Evolutionary conservation across 1,140 invertebrate species (phyloP).

Genomic region (Penaeus japonicus): DNA sequence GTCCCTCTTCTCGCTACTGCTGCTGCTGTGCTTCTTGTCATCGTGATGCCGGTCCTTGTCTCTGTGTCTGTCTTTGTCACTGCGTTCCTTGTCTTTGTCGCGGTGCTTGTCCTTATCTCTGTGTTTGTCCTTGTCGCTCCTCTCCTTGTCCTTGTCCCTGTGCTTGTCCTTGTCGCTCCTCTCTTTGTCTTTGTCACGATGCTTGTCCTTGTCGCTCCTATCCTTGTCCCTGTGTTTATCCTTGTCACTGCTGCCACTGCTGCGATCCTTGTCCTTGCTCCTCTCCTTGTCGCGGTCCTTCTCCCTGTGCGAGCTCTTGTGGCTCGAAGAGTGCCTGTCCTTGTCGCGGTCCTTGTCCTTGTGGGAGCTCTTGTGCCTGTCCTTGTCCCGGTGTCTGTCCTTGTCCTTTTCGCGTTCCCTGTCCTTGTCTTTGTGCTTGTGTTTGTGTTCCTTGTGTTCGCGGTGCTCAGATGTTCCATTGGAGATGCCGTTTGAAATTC

Average conservation of each 20-base stretch:
- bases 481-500: conserved; percentile 56
- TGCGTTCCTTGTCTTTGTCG: conserved; percentile 63
- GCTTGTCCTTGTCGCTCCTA: conserved; percentile 64
- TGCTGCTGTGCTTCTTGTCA: conserved; percentile 61
- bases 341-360: conserved; percentile 52
- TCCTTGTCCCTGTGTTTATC: conserved; percentile 65
- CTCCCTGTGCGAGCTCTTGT: conserved; percentile 57
- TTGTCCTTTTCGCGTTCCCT: conserved; percentile 13
- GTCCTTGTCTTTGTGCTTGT: conserved; percentile 57
- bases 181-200: conserved; percentile 46
- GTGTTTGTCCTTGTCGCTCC: conserved; percentile 65
- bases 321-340: conserved; percentile 38
- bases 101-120: conserved; percentile 59
- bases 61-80: conserved; percentile 64
- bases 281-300: conserved; percentile 66
- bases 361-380: conserved; percentile 41
- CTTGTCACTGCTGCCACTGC: conserved; percentile 59
- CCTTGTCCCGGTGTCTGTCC: conserved; percentile 38
- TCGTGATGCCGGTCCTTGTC: conserved; percentile 61
- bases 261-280: conserved; percentile 63
- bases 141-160: conserved; percentile 68
- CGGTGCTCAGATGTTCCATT: conserved; percentile 56
- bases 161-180: conserved; percentile 59
- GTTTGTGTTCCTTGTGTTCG: conserved; percentile 59
- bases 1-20: conserved; percentile 56